Evolutionary conservation across 2,888 invertebrate species (phyloP), one percentile per base, ranked within the genome.

Genomic region (Acrobasis repandana): DNA sequence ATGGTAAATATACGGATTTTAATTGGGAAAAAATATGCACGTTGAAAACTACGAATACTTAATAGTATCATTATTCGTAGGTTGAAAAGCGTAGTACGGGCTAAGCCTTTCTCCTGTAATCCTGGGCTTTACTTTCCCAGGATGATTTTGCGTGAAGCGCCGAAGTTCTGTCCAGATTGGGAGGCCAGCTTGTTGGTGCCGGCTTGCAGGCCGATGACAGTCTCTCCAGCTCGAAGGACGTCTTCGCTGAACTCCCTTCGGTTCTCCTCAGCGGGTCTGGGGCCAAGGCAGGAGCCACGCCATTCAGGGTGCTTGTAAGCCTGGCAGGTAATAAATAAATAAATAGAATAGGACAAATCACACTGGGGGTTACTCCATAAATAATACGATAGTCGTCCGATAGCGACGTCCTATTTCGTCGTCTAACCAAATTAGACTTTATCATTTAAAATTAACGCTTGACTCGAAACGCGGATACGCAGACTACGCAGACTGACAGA

Each of bases 91-190:
- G 28, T 8, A 28, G 4, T 8, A 28, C 28, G 28, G 28, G 28
- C 28, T 28, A 28, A 0, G 28, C 28, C 28, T 28, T 28, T n/a
- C 4, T 6, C 28, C 28, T 28, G 28, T 28, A 14, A 36, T 61
- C 67, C 69, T 75, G 61, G 73, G 73, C 68, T 74, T 83, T 70
- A 96, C 89, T 96, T 96, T 83, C 96, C 96, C 64, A 96, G 93
- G 70, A 96, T 94, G 74, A 96, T 96, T 85, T 96, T 96, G 73
- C 96, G 94, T 51, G 95, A 94, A 33, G 96, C 96, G n/a, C 97
- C 97, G 73, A 97, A 96, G 93, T 88, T 97, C 83, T 96, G 96
- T 9, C 98, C 98, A 1, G 96, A 95, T 79, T 97, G 97, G 43
- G 95, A 95, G 10, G 97, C 97, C 14, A 96, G 94, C 74, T 96